These are phyloP conservation scores for Leucoma salicis DNA, from an alignment of 2,888 invertebrate genomes.

Conservation along the genomic window DNA sequence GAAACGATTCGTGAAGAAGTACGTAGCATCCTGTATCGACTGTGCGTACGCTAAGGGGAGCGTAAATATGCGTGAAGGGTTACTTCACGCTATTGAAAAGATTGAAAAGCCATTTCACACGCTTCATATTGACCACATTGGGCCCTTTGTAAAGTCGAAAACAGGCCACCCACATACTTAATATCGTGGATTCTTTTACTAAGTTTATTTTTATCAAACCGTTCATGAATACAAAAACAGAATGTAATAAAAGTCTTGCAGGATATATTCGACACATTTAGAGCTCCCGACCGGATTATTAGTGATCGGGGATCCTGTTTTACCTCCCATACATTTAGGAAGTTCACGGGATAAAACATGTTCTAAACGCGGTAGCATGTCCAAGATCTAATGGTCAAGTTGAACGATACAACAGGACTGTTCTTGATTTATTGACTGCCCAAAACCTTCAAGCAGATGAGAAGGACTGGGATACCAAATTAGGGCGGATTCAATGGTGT, in stretches of 20 bases:
- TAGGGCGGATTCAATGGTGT: not conserved
- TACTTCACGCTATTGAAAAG: not conserved
- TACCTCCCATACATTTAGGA: not conserved
- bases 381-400: not conserved
- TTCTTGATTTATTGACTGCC: not conserved
- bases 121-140: constrained; percentile 42
- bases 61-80: not conserved
- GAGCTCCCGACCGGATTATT: not conserved
- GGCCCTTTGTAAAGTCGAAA: constrained; percentile 38
- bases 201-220: constrained; percentile 6
- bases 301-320: not conserved
- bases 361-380: constrained; percentile 1
- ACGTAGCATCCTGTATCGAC: constrained; percentile 1
- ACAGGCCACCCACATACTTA: constrained; percentile 20
- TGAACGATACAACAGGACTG: not conserved
- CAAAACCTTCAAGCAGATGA: not conserved
- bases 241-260: not conserved
- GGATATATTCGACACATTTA: not conserved
- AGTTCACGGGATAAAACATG: not conserved
- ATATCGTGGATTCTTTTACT: constrained; percentile 9
- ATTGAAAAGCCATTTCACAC: constrained; percentile 15
- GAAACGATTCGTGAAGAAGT: constrained; percentile 3
- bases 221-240: not conserved
- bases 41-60: not conserved
- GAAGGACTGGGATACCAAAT: not conserved